A percentile compares a stretch with the other conserved stretches of the same genome.
These are phyloP conservation scores for Orchestia grillus DNA, from an alignment of 1,140 invertebrate species.

Conservation along the genomic window DNA sequence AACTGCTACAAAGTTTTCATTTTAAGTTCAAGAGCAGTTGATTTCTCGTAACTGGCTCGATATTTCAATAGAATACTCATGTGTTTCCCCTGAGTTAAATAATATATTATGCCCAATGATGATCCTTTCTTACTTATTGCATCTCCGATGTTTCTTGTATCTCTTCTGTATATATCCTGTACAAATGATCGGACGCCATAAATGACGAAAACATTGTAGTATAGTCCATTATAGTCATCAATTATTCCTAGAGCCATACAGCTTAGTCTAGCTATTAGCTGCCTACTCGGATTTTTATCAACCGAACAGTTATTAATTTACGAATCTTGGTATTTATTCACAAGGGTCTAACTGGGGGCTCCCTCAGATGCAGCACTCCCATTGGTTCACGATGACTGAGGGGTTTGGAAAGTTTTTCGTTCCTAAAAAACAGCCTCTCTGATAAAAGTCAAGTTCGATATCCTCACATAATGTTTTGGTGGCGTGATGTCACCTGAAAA, in stretches of 20 bases:
- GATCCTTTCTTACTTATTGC: no score
- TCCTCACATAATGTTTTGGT: no score
- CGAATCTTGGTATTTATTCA: neutral
- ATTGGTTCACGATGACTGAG: neutral
- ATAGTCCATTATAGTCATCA: neutral
- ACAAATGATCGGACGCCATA: neutral
- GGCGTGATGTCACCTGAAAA: neutral
- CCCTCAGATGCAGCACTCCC: no score
- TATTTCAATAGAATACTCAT: no score
- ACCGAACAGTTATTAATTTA: neutral
- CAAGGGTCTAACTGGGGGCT: neutral
- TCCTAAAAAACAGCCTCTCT: neutral
- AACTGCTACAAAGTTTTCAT: no score
- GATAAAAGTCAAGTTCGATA: neutral
- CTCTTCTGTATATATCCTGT: neutral
- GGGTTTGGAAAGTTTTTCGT: neutral
- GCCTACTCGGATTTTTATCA: no score
- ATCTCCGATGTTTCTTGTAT: neutral
- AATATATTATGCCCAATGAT: no score
- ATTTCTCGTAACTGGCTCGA: no score
- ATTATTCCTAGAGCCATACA: neutral
- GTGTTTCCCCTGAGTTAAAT: no score
- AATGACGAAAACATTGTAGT: neutral
- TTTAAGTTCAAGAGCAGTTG: no score
- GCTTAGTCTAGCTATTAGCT: neutral